A percentile compares a stretch with the other conserved stretches of the same genome.
Evolutionary conservation across 1,140 invertebrate species (phyloP).

Genomic region (Drosophila sulfurigaster): DNA sequence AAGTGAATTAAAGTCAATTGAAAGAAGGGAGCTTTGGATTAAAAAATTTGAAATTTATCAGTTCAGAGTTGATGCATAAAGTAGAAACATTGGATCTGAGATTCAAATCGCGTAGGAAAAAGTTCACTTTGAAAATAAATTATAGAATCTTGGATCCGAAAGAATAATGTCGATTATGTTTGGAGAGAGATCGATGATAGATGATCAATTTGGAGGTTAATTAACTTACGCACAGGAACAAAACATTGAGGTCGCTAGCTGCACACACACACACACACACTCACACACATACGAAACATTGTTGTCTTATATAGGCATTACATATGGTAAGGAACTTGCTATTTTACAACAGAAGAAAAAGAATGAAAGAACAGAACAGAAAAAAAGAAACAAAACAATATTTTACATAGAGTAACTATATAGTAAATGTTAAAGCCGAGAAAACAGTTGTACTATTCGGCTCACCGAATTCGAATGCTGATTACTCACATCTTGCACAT

Average conservation of each 20-base stretch:
- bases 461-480: background rate
- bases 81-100: no score
- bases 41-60: no score
- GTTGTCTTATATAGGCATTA: conserved; percentile 15
- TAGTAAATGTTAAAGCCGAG: background rate
- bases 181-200: no score
- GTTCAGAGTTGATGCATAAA: no score
- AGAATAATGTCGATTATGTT: no score
- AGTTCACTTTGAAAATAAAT: no score
- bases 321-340: conserved; percentile 28
- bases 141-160: no score
- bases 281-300: conserved; percentile 6
- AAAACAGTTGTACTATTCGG: conserved; percentile 12
- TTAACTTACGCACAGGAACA: conserved; percentile 42
- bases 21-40: no score
- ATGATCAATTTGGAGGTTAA: background rate
- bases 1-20: no score
- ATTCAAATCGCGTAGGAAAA: no score
- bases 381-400: background rate
- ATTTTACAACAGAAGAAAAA: conserved; percentile 23
- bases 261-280: conserved; percentile 3
- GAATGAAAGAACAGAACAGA: background rate
- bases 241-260: conserved; percentile 48
- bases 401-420: conserved; percentile 2
- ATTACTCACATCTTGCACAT: conserved; percentile 12